Percentiles rank a stretch among this genome's conserved stretches.
Evolutionary conservation across 2,797 vertebrate species (phyloP).

Genomic region (Pelochelys cantorii): DNA sequence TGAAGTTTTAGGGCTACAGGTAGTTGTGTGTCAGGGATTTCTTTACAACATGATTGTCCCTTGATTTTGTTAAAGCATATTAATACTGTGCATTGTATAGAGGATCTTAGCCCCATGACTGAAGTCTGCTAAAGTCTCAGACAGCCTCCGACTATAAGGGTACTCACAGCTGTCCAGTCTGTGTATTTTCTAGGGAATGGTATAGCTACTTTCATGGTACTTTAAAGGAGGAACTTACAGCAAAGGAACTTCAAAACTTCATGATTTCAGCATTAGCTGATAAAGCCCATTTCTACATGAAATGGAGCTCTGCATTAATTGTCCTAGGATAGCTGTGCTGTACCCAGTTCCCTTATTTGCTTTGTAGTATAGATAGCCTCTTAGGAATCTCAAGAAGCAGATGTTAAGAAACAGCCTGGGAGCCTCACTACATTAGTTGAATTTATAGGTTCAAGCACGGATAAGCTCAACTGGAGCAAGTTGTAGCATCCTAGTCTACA

Average conservation of each 20-base stretch:
- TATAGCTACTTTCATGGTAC: neutral
- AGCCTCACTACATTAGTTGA: slow-evolving; percentile 50
- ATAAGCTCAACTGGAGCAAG: slow-evolving; percentile 60
- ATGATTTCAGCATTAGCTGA: neutral
- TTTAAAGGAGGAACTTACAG: neutral
- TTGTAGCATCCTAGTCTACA: slow-evolving; percentile 30
- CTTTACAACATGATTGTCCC: fast-evolving
- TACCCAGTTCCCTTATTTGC: slow-evolving; percentile 60
- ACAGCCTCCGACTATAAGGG: neutral
- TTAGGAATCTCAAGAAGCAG: slow-evolving; percentile 71
- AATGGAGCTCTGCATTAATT: neutral
- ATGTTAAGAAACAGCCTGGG: slow-evolving; percentile 47
- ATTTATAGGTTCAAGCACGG: slow-evolving; percentile 67
- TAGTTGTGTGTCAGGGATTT: neutral
- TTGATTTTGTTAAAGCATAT: neutral
- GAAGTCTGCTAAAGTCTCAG: slow-evolving; percentile 2
- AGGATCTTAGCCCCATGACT: neutral
- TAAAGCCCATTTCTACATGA: neutral
- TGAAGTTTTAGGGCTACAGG: neutral
- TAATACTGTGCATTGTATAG: neutral
- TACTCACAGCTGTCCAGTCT: slow-evolving; percentile 20
- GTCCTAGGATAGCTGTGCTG: neutral
- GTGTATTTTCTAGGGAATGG: neutral
- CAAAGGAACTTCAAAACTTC: slow-evolving; percentile 7
- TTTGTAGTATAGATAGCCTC: slow-evolving; percentile 67